These are phyloP conservation scores for Pseudocheirus occidentalis DNA, from an alignment of 2,797 vertebrate species.

Conservation along the genomic window DNA sequence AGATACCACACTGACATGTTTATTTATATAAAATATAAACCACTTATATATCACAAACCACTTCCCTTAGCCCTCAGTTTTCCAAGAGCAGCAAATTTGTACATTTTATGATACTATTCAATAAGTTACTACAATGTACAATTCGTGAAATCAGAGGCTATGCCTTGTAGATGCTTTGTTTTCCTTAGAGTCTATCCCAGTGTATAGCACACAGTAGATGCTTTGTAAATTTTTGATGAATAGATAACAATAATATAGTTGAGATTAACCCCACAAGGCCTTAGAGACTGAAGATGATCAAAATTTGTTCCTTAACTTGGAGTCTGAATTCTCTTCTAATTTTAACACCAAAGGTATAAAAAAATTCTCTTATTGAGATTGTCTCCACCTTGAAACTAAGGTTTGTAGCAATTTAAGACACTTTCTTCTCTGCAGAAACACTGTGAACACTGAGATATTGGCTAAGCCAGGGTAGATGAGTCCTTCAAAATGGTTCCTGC, in stretches of 20 bases:
- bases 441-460: background rate
- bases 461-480: background rate
- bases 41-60: background rate
- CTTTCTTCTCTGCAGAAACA: background rate
- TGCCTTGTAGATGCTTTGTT: background rate
- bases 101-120: background rate
- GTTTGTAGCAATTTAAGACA: background rate
- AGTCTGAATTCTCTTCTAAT: background rate
- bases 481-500: slow-evolving; percentile 1
- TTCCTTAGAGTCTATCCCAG: background rate
- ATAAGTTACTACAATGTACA: background rate
- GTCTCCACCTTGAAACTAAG: background rate
- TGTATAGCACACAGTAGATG: background rate
- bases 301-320: background rate
- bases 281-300: background rate
- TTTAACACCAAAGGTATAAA: background rate
- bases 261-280: background rate
- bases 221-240: background rate
- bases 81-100: background rate
- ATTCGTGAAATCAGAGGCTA: background rate
- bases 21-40: background rate
- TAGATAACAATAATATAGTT: background rate
- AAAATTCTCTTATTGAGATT: background rate
- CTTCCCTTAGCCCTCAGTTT: background rate
- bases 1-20: background rate